Evolutionary conservation across 1,140 invertebrate species (phyloP), one percentile per base, ranked within the genome.

Genomic region (Atta colombica): DNA sequence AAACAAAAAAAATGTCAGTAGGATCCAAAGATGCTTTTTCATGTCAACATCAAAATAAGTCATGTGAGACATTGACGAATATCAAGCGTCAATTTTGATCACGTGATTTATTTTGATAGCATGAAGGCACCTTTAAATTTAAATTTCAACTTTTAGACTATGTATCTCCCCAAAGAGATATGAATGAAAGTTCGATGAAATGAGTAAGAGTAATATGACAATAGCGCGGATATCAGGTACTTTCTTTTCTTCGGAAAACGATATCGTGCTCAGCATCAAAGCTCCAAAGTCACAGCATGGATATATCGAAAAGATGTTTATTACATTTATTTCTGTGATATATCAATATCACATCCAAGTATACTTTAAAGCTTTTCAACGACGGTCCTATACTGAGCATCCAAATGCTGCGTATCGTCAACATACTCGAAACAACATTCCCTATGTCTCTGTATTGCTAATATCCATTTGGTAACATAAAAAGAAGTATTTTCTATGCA

Each of bases 381-480:
- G 60, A 35, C 81, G 28, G 18, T 89, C 60, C 68, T 91, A 66
- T 80, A 86, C 85, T 61, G 81, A 78, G 87, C 53, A 60, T 53
- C 75, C 75, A 63, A 89, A 80, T 82, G 16, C 71, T 78, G 53
- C 75, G 18, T 71, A 65, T 82, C 60, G 60, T 77, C 80, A 91
- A 82, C 49, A 68, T 71, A 85, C 85, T 87, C 75, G 66, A 78
- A 91, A 89, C 66, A 84, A 88, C 68, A 81, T 85, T 89, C 82
- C 75, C 77, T 86, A 91, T 69, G 82, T 91, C 82, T 91, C 82
- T 80, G 72, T 90, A 91, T 91, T 89, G 86, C 82, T 91, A 88
- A 89, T 86, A 88, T 91, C 81, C 78, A 90, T 91, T 77, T 88
- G 90, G 87, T 91, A 91, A 91, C 90, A 45, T 87, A 87, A 91